Conservation (phyloP, 2,113 vertebrate genomes). For the Aviceda subcristata region DNA sequence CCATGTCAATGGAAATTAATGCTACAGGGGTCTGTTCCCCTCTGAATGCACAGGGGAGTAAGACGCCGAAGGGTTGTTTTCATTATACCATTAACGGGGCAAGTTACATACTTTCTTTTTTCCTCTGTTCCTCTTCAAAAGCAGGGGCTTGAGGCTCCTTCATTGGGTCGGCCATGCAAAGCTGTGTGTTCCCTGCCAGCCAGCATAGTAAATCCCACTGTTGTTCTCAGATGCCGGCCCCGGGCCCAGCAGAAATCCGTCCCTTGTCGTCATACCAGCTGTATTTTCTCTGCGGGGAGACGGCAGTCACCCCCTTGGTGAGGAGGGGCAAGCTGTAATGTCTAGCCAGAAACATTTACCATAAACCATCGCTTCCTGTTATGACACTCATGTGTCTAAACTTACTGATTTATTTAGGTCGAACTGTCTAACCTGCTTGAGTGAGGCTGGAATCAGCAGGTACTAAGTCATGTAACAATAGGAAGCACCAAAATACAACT, state of each 20-base stretch:
- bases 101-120: neutral
- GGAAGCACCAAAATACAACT: neutral
- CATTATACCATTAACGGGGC: constrained; percentile 8
- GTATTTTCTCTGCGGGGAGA: constrained; percentile 2
- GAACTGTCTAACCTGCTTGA: neutral
- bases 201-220: neutral
- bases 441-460: constrained; percentile 2
- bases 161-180: neutral
- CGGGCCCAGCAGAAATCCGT: neutral
- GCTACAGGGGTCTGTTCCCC: neutral
- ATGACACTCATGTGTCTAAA: constrained; percentile 39
- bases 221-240: neutral
- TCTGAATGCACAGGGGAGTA: neutral
- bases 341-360: constrained; percentile 42
- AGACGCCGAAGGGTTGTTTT: constrained; percentile 14
- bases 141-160: neutral
- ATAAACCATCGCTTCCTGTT: constrained; percentile 52
- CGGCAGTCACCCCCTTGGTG: neutral
- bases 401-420: constrained; percentile 37
- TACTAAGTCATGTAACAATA: neutral
- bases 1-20: constrained; percentile 27
- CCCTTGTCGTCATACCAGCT: neutral
- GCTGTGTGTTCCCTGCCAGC: neutral
- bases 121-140: neutral
- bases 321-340: constrained; percentile 5